Evolutionary conservation across 2,888 invertebrate genomes (phyloP), one percentile per base, ranked within the genome.

Genomic region (Dasypolia templi): DNA sequence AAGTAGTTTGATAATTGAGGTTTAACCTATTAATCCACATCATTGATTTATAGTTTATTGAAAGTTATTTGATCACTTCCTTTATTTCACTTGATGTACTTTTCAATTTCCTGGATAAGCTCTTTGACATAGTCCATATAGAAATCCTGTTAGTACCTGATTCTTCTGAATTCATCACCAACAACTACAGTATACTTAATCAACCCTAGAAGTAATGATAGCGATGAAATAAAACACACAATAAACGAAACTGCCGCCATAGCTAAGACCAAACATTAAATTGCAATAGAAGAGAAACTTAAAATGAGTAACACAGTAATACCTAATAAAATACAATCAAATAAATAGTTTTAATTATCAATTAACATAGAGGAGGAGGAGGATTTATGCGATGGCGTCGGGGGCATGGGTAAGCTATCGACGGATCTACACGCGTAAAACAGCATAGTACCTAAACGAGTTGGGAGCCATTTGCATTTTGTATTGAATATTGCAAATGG

Each of bases 391-490:
- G n/a, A 77, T 77, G 75, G 70, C 65, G 59, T 72, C 32, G 66
- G 62, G 9, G 63, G 72, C 71, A 73, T 75, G 61, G 82, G 68
- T 74, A 79, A 79, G 77, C 77, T 89, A 91, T 89, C 87, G 72
- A 66, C 7, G 65, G 69, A 91, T 90, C 90, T 90, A 90, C 90
- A 90, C 68, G 86, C 84, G 87, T 90, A 87, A 86, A 89, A 89
- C 89, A 89, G 85, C 77, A 81, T 82, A 75, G 75, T 63, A 70
- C 85, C 81, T 84, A 87, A 86, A 83, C 86, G 79, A 83, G 77
- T 82, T 66, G 66, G 51, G 58, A 74, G 32, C 76, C 79, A 87
- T 87, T 88, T 83, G 81, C 89, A 88, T 88, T 79, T 79, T 75
- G 77, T 79, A 87, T 85, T 84, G 86, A 87, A 88, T 82, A 88